Percentiles rank a stretch among this genome's conserved stretches.
phyloP scores from a whole-genome alignment of 2,797 vertebrate genomes.

The Enteromius afrohamiltoni region DNA sequence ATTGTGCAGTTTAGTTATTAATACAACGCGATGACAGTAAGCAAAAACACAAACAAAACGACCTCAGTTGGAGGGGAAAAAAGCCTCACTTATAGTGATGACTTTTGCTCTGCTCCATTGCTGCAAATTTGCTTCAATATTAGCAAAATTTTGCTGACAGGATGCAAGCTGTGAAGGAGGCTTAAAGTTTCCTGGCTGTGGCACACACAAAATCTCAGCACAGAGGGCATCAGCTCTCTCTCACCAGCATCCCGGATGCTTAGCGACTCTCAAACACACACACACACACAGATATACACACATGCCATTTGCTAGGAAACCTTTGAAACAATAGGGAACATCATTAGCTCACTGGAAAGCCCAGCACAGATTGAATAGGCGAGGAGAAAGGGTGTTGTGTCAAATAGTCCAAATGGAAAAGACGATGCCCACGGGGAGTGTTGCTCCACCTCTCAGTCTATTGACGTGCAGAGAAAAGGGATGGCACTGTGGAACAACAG shows the following conservation, averaged over 20 bases:
- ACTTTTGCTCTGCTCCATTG: constrained; percentile 56
- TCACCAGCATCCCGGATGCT: constrained; percentile 1
- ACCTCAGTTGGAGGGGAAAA: background rate
- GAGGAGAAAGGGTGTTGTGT: constrained; percentile 53
- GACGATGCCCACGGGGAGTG: constrained; percentile 48
- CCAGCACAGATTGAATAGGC: constrained; percentile 45
- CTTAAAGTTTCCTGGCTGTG: constrained; percentile 36
- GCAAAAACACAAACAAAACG: constrained; percentile 38
- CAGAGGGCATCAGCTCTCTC: constrained; percentile 42
- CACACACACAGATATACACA: constrained; percentile 36
- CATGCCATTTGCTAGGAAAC: constrained; percentile 47
- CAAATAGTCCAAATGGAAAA: constrained; percentile 52
- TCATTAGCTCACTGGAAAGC: constrained; percentile 57
- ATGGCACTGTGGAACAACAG: constrained; percentile 31
- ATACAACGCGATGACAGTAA: constrained; percentile 43
- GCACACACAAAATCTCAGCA: constrained; percentile 37
- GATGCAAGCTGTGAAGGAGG: constrained; percentile 52
- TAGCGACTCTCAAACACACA: constrained; percentile 14
- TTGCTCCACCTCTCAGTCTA: constrained; percentile 50
- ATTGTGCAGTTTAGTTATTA: constrained; percentile 53
- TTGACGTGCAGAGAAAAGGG: constrained; percentile 53
- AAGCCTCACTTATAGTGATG: constrained; percentile 43
- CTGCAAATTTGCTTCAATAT: constrained; percentile 62
- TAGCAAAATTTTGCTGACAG: constrained; percentile 61
- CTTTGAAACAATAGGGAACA: constrained; percentile 59